These are phyloP conservation scores for Spodoptera litura DNA, from an alignment of 1,140 invertebrate genomes.

Conservation along the genomic window DNA sequence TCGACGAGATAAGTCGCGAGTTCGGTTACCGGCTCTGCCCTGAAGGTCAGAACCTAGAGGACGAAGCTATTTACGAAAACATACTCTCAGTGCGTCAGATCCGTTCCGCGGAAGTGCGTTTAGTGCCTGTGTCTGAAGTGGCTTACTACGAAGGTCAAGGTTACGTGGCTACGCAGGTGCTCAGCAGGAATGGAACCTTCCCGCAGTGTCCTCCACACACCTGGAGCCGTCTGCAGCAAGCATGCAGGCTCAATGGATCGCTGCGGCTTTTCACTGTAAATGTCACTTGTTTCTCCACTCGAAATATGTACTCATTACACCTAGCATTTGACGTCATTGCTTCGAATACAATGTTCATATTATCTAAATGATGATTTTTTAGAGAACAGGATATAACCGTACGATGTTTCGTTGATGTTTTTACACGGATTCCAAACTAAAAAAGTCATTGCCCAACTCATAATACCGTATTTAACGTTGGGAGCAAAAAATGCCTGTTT, in stretches of 20 bases:
- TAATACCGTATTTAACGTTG: conserved; percentile 71
- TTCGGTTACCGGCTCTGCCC: conserved; percentile 83
- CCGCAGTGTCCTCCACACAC: conserved; percentile 81
- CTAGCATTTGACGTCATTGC: conserved; percentile 39
- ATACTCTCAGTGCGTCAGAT: conserved; percentile 82
- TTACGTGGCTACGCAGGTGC: conserved; percentile 81
- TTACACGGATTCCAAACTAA: conserved; percentile 80
- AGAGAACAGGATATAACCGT: conserved; percentile 73
- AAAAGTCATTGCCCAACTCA: conserved; percentile 72
- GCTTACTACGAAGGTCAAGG: conserved; percentile 81
- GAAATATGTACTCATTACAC: conserved; percentile 15
- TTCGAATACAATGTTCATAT: conserved; percentile 42
- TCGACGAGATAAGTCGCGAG: conserved; percentile 83
- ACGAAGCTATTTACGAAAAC: conserved; percentile 84
- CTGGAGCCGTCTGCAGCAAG: conserved; percentile 76
- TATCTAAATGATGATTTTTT: conserved; percentile 60
- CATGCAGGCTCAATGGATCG: conserved; percentile 73
- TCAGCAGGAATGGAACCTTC: conserved; percentile 83
- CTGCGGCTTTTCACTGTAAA: conserved; percentile 79
- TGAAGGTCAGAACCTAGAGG: conserved; percentile 84
- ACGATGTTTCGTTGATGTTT: conserved; percentile 72
- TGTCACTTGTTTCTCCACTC: conserved; percentile 56
- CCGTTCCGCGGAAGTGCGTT: conserved; percentile 83
- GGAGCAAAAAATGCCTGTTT: conserved; percentile 66
- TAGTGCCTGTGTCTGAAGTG: conserved; percentile 82